These are phyloP conservation scores for Plebejus argus DNA, from an alignment of 2,888 invertebrate species.

Conservation along the genomic window DNA sequence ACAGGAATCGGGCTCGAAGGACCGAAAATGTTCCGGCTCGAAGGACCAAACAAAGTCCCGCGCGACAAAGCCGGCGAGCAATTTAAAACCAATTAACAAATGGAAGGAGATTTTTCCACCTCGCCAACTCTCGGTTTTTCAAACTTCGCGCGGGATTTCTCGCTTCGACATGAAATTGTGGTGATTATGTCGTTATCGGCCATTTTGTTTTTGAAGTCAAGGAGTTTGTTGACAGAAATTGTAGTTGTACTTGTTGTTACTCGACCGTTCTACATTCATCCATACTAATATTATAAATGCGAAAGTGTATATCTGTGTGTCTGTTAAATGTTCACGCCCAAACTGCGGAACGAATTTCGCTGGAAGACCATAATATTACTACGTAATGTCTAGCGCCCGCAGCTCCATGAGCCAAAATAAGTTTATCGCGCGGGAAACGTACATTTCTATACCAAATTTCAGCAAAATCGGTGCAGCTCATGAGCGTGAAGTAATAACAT, in stretches of 20 bases:
- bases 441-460: too few relatives aligned
- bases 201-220: slow-evolving; percentile 16
- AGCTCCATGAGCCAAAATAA: too few relatives aligned
- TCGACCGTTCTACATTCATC: too few relatives aligned
- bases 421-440: too few relatives aligned
- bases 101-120: slow-evolving; percentile 48
- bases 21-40: slow-evolving; percentile 6
- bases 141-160: slow-evolving; percentile 30
- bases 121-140: slow-evolving; percentile 42
- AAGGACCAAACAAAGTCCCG: slow-evolving; percentile 19
- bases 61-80: slow-evolving; percentile 39
- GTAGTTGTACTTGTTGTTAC: background rate
- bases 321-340: too few relatives aligned
- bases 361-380: too few relatives aligned
- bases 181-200: slow-evolving; percentile 13
- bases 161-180: slow-evolving; percentile 29
- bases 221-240: background rate
- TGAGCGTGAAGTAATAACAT: too few relatives aligned
- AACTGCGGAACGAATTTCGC: too few relatives aligned
- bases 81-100: slow-evolving; percentile 53
- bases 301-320: too few relatives aligned
- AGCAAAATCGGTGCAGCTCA: too few relatives aligned
- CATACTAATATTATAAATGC: too few relatives aligned
- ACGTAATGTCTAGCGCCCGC: too few relatives aligned
- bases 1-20: background rate